Evolutionary conservation across 2,113 vertebrate species (phyloP).

Genomic region (Neomonachus schauinslandi): DNA sequence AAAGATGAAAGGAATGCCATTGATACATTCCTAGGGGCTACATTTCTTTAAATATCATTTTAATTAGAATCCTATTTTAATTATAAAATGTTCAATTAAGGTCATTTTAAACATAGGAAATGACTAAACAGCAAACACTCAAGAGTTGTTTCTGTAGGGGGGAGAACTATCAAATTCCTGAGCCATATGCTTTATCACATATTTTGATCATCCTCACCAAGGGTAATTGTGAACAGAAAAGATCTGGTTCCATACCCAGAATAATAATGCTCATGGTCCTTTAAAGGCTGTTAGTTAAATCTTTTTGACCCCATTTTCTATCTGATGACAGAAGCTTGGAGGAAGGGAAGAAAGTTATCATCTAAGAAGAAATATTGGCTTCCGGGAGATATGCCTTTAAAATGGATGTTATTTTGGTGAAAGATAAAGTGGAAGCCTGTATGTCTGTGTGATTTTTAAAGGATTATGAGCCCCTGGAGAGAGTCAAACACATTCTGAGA

Average conservation of each 20-base stretch:
- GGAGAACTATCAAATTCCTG: conserved; percentile 10
- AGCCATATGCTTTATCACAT: neutral
- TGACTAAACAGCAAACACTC: conserved; percentile 15
- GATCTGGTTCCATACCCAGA: neutral
- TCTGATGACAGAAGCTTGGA: conserved; percentile 2
- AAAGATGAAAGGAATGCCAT: conserved; percentile 5
- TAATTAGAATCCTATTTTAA: conserved; percentile 47
- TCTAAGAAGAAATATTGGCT: conserved; percentile 24
- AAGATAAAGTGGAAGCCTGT: neutral
- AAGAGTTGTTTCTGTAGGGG: neutral
- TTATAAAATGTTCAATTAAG: conserved; percentile 1
- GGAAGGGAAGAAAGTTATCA: neutral
- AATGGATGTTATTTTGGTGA: conserved; percentile 4
- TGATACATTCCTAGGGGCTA: neutral
- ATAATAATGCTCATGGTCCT: neutral
- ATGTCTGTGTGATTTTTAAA: conserved; percentile 11
- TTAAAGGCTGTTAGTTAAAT: neutral
- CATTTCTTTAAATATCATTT: conserved; percentile 43
- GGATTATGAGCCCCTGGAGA: neutral
- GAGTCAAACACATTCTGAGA: conserved; percentile 41
- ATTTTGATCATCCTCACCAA: conserved; percentile 36
- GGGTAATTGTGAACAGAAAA: neutral
- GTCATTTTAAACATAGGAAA: conserved; percentile 46
- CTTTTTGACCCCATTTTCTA: conserved; percentile 43
- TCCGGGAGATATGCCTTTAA: conserved; percentile 9